phyloP scores from a whole-genome alignment of 2,888 invertebrate genomes.

The Spilarctia lutea region DNA sequence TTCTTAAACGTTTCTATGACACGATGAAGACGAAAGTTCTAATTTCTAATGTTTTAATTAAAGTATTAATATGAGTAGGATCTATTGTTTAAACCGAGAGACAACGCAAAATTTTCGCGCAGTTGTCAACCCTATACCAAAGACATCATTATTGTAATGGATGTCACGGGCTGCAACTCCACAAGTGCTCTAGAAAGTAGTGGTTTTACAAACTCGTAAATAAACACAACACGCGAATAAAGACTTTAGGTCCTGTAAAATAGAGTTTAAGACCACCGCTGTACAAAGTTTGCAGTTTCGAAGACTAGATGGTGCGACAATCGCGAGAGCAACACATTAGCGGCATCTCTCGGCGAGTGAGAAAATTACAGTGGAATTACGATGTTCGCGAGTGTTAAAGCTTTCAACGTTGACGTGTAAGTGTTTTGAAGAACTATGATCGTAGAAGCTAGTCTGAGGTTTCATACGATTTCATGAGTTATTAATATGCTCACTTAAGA shows the following conservation, averaged over 20 bases:
- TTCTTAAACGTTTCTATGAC: too few relatives aligned
- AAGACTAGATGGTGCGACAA: slow-evolving; percentile 77
- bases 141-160: slow-evolving; percentile 84
- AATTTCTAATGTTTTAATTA: background rate
- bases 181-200: slow-evolving; percentile 78
- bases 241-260: slow-evolving; percentile 24
- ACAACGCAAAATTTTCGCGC: background rate
- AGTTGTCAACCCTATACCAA: slow-evolving; percentile 68
- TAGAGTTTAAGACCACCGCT: slow-evolving; percentile 42
- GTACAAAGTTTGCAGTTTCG: slow-evolving; percentile 57
- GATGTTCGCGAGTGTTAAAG: slow-evolving; percentile 67
- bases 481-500: background rate
- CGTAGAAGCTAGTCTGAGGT: slow-evolving; percentile 4
- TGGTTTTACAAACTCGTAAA: slow-evolving; percentile 56
- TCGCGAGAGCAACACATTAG: slow-evolving; percentile 82
- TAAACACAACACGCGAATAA: slow-evolving; percentile 40
- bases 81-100: background rate
- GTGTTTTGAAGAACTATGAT: slow-evolving; percentile 17
- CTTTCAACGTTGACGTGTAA: slow-evolving; percentile 22
- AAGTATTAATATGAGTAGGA: background rate
- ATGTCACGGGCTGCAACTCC: slow-evolving; percentile 83
- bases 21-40: too few relatives aligned
- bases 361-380: slow-evolving; percentile 81
- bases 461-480: background rate
- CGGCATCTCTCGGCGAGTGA: slow-evolving; percentile 82